A percentile compares a stretch with the other conserved stretches of the same genome.
phyloP scores from a whole-genome alignment of 2,888 invertebrate genomes.

The Caenorhabditis macrosperma region DNA sequence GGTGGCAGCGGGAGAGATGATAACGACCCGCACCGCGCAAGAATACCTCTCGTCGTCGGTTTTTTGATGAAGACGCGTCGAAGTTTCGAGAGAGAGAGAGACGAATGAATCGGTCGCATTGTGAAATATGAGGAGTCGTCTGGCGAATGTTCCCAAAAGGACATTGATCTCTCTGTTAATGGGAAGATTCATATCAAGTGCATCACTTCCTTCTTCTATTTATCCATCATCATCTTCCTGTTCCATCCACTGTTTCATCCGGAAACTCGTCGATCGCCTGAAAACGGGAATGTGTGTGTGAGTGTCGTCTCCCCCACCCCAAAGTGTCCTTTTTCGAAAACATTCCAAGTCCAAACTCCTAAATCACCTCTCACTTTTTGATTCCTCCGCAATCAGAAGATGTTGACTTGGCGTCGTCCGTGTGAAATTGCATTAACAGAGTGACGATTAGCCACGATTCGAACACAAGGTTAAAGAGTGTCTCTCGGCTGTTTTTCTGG shows the following conservation, averaged over 20 bases:
- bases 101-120: slow-evolving; percentile 17
- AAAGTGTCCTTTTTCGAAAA: slow-evolving; percentile 21
- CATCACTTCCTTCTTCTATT: too few relatives aligned
- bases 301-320: background rate
- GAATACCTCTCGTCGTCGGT: background rate
- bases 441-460: slow-evolving; percentile 28
- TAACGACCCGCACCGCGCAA: slow-evolving; percentile 36
- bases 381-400: background rate
- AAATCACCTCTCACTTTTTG: slow-evolving; percentile 28
- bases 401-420: background rate
- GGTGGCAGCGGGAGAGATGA: slow-evolving; percentile 3
- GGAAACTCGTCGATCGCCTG: background rate
- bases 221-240: too few relatives aligned
- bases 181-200: too few relatives aligned
- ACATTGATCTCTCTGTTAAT: background rate
- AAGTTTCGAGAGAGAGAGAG: slow-evolving; percentile 17
- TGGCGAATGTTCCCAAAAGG: too few relatives aligned
- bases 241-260: too few relatives aligned
- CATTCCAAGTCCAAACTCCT: background rate
- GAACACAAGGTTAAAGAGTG: slow-evolving; percentile 23
- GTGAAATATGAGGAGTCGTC: slow-evolving; percentile 3
- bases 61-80: slow-evolving; percentile 3
- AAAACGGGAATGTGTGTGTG: background rate
- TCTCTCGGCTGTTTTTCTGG: background rate
- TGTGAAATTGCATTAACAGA: slow-evolving; percentile 15